Conservation (phyloP, 2,888 invertebrate genomes). For the Mesorhabditis spiculigera region DNA sequence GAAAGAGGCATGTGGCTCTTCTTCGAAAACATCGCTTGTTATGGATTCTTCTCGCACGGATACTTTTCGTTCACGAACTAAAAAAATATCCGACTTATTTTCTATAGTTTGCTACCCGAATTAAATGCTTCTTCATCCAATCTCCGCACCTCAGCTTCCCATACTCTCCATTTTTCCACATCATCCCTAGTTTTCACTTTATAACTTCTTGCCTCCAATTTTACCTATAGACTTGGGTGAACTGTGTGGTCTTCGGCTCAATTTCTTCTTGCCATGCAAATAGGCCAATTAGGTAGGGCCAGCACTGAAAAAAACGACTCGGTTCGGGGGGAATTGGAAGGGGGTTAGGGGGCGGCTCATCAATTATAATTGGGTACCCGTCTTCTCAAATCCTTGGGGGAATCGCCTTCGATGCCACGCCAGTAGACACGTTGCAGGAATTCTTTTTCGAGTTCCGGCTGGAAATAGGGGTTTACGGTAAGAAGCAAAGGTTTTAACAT, state of each 20-base stretch:
- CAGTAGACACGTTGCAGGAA: constrained; percentile 81
- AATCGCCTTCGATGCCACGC: constrained; percentile 73
- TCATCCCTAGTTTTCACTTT: neutral
- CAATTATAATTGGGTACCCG: constrained; percentile 33
- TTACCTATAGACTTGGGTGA: constrained; percentile 33
- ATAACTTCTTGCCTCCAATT: constrained; percentile 6
- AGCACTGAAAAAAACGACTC: constrained; percentile 21
- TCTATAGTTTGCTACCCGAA: constrained; percentile 20
- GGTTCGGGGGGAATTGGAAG: too few relatives aligned
- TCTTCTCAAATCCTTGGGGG: constrained; percentile 62
- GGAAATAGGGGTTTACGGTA: constrained; percentile 8
- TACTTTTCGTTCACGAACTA: constrained; percentile 38
- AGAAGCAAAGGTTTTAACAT: neutral
- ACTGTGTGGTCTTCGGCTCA: constrained; percentile 31
- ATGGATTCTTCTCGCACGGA: constrained; percentile 42
- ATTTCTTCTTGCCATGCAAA: constrained; percentile 47
- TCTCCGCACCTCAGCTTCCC: constrained; percentile 84
- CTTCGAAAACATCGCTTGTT: constrained; percentile 51
- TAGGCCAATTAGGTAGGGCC: constrained; percentile 55
- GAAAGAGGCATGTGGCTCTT: constrained; percentile 8
- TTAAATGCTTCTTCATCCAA: constrained; percentile 68
- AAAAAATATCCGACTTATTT: constrained; percentile 7
- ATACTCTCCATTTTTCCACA: constrained; percentile 91
- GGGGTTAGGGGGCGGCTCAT: too few relatives aligned
- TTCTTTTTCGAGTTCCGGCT: constrained; percentile 66